phyloP scores from a whole-genome alignment of 1,140 invertebrate species.

The Papilio glaucus region DNA sequence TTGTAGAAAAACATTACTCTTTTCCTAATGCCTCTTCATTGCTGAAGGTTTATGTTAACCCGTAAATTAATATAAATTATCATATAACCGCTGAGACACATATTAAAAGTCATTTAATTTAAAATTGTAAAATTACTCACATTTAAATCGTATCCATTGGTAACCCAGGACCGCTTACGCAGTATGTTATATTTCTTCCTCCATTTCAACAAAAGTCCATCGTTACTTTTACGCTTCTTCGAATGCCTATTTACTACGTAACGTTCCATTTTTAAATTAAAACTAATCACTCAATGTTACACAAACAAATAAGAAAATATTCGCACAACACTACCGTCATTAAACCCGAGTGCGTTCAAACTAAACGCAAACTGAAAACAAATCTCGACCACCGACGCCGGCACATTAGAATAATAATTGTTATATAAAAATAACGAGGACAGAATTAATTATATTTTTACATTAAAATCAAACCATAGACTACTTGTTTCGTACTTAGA shows the following conservation, averaged over 20 bases:
- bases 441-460: constrained; percentile 66
- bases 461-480: constrained; percentile 34
- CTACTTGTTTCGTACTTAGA: constrained; percentile 53
- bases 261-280: constrained; percentile 63
- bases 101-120: no score
- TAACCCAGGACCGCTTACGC: constrained; percentile 65
- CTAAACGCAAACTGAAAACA: constrained; percentile 69
- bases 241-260: constrained; percentile 73
- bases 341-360: constrained; percentile 59
- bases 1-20: no score
- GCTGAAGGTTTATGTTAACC: no score
- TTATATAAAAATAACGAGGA: constrained; percentile 73
- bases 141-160: constrained; percentile 72
- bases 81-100: no score
- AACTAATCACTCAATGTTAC: constrained; percentile 54
- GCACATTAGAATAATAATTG: constrained; percentile 58
- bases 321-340: constrained; percentile 57
- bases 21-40: no score
- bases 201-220: constrained; percentile 70
- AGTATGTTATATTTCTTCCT: constrained; percentile 68
- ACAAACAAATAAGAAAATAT: constrained; percentile 39
- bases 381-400: constrained; percentile 51
- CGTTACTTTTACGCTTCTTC: constrained; percentile 63
- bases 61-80: no score
- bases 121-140: constrained; percentile 55